Base-by-base conservation (phyloP, 92 coral and sea anemone species). In the Bergia puertoricense region DNA sequence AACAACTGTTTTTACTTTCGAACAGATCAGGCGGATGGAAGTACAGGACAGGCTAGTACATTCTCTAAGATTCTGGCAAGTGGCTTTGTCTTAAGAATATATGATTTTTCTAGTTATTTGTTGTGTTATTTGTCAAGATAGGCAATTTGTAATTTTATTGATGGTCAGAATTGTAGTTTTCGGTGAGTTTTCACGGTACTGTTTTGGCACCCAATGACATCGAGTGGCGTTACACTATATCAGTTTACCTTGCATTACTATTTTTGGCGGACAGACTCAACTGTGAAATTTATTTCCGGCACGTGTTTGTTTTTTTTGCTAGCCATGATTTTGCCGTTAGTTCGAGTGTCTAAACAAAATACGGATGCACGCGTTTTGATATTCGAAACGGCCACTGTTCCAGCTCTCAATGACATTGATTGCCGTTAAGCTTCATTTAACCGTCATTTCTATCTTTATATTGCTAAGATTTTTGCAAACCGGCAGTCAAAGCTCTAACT, bases 221-320 rank as follows among this genome's bases (percentile, higher is more conserved):
- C 78, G 78, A 74, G 78, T 74, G 78, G 78, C 78, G 78, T 74
- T 74, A 2, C 78, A 74, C 78, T 74, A 74, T 0, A 74, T 74
- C 78, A 74, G 78, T 0, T 74, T 74, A 74, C 78, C 78, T 74
- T 74, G 78, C 78, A 74, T 74, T 74, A 74, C 2, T 74, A 74
- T 75, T 75, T 75, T 75, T 75, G 79, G 79, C 79, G 2, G 79
- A 75, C 6, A 0, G 79, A 75, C 79, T 75, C 6, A 75, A 75
- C 79, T 75, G 79, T 75, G 79, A 75, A 75, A 74, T 74, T 40
- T 75, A 75, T 75, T 75, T 39, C 79, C 79, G 46, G 79, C 79
- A 75, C 79, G 79, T 75, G 78, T 74, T 74, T 74, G 0, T 75
- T 38, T 75, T 75, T 75, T 38, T 75, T 75, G 79, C 79, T 75